Conservation (phyloP, 2,888 invertebrate species). For the Minunthozetes semirufus region DNA sequence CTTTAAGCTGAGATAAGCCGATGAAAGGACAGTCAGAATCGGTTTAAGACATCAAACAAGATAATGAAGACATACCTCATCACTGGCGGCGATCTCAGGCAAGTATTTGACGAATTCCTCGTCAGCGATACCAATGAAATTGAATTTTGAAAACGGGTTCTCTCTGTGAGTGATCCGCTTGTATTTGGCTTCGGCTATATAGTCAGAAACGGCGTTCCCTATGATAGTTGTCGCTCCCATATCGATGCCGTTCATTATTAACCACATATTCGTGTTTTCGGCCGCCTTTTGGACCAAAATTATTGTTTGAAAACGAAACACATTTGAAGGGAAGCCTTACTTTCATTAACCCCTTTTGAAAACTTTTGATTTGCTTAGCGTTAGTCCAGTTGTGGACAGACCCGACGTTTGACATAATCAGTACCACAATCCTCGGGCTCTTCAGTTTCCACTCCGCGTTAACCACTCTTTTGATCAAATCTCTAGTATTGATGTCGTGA, state of each 20-base stretch:
- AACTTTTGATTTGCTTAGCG: conserved; percentile 40
- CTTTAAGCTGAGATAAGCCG: background rate
- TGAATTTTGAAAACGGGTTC: conserved; percentile 36
- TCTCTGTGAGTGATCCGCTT: conserved; percentile 28
- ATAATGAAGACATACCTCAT: background rate
- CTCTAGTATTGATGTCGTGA: conserved; percentile 41
- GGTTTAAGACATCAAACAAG: background rate
- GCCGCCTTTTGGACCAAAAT: conserved; percentile 44
- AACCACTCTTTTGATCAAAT: conserved; percentile 39
- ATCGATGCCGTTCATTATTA: conserved; percentile 47
- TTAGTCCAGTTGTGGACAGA: conserved; percentile 41
- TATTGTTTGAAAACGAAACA: background rate
- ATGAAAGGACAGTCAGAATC: background rate
- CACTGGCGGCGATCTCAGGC: conserved; percentile 38
- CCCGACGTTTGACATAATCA: conserved; percentile 42
- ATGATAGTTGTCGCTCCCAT: conserved; percentile 46
- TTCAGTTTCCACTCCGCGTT: conserved; percentile 41
- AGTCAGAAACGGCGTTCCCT: conserved; percentile 45
- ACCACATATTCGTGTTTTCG: conserved; percentile 48
- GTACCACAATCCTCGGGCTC: conserved; percentile 42
- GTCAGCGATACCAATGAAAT: conserved; percentile 39
- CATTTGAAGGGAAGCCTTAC: conserved; percentile 35
- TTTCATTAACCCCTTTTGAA: conserved; percentile 43
- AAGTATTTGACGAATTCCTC: conserved; percentile 38
- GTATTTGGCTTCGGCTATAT: conserved; percentile 11